Evolutionary conservation across 2,888 invertebrate genomes (phyloP).

Genomic region (Ectropis crepuscularia): DNA sequence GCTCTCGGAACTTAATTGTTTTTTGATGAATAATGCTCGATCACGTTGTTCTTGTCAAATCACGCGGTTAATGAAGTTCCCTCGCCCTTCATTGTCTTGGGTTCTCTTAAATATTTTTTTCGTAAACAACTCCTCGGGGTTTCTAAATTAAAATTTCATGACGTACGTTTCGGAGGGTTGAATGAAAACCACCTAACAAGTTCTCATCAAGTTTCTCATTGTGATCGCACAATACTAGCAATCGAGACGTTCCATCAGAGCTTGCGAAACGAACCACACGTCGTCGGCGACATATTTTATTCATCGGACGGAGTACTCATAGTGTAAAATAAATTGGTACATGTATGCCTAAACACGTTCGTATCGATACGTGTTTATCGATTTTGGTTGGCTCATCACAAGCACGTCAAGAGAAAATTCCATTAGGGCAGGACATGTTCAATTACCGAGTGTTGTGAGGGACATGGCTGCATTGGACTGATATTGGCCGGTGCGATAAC

Average conservation of each 20-base stretch:
- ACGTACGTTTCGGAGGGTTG: slow-evolving; percentile 27
- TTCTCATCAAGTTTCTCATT: slow-evolving; percentile 68
- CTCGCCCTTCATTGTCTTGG: slow-evolving; percentile 45
- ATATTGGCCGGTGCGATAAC: slow-evolving; percentile 47
- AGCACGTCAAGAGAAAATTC: slow-evolving; percentile 61
- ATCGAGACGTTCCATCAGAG: slow-evolving; percentile 52
- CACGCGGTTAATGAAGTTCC: slow-evolving; percentile 77
- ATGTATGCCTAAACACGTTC: slow-evolving; percentile 15
- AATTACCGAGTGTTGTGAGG: slow-evolving; percentile 62
- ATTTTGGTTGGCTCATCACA: slow-evolving; percentile 32
- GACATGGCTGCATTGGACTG: slow-evolving; percentile 46
- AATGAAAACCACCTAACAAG: slow-evolving; percentile 44
- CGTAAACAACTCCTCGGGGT: slow-evolving; percentile 28
- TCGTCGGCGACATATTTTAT: slow-evolving; percentile 27
- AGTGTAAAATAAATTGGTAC: slow-evolving; percentile 12
- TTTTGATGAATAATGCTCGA: slow-evolving; percentile 70
- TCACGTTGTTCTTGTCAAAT: slow-evolving; percentile 75
- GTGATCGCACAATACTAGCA: slow-evolving; percentile 68
- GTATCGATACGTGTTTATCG: slow-evolving; percentile 15
- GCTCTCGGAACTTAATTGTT: slow-evolving; percentile 69
- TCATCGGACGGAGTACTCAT: slow-evolving; percentile 18
- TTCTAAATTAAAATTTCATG: slow-evolving; percentile 29
- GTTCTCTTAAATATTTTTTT: slow-evolving; percentile 39
- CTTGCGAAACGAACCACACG: slow-evolving; percentile 32
- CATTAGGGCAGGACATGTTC: slow-evolving; percentile 75